Base-by-base conservation (phyloP, 1,140 invertebrate genomes). In the Cotesia vestalis region DNA sequence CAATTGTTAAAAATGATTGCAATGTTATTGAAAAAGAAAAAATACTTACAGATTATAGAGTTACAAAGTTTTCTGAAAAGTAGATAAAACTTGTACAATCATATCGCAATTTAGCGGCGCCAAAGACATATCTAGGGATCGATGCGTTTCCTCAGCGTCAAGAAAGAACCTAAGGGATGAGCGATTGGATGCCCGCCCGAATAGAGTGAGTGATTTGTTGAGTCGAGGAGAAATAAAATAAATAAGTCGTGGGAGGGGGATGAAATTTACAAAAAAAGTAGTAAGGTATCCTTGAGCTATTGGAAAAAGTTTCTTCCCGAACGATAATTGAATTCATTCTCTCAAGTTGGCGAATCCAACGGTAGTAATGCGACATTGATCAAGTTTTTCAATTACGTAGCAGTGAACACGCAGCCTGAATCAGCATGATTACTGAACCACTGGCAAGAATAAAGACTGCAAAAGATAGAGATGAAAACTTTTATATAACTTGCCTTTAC, bases 291-390 rank as follows among this genome's bases (percentile, higher is more conserved):
- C 35, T 40, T 60, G 38, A 64, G 59, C 60, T 71, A 71, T 71
- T 55, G 69, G 69, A 71, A 71, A 71, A 71, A 71, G 60, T 71
- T 71, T 64, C 57, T 69, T 61, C 51, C 34, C 27, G 46, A 71
- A 52, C 69, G 69, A 71, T 71, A 71, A 71, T 71, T 71, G 69
- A 71, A 71, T 71, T 71, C 69, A 63, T 71, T 71, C 69, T 71
- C 60, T 20, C 20, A 8, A 35, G 38, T 35, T 9, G 60, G 61
- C 51, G 69, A 71, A 64, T 71, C 61, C 63, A 71, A 51, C 61
- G 60, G 60, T 71, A 71, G 61, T 71, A 71, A 71, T 71, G 69
- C 60, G 69, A 71, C 69, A 71, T 71, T 63, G 69, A 71, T 71
- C 69, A 71, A 71, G 46, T 71, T 71, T 71, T 71, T 71, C 69